Percentiles rank a stretch among this genome's conserved stretches.
These are phyloP conservation scores for Pangasianodon gigas DNA, from an alignment of 2,113 vertebrate species.

Conservation along the genomic window DNA sequence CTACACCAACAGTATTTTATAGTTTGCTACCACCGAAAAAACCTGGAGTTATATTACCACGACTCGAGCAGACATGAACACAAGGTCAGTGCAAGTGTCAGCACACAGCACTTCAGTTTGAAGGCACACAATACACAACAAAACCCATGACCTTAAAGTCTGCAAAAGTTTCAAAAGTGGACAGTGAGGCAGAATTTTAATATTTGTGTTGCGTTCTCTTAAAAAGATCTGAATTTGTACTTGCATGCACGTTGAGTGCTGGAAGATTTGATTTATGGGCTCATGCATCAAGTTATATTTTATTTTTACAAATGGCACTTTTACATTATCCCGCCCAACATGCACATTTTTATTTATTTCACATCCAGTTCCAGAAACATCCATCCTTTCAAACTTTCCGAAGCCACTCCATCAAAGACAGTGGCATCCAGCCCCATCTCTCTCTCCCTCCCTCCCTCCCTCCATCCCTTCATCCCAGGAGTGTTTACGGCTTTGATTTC, in stretches of 20 bases:
- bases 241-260: neutral
- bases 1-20: neutral
- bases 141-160: slow-evolving; percentile 21
- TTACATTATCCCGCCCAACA: slow-evolving; percentile 7
- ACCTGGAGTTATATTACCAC: neutral
- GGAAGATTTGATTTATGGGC: slow-evolving; percentile 9
- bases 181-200: neutral
- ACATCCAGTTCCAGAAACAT: slow-evolving; percentile 12
- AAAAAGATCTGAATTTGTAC: neutral
- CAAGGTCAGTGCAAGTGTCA: slow-evolving; percentile 4
- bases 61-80: neutral
- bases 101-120: neutral
- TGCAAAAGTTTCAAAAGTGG: neutral
- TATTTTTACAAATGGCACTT: neutral
- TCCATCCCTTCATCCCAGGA: neutral
- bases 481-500: slow-evolving; percentile 53
- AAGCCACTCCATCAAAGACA: slow-evolving; percentile 30
- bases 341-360: slow-evolving; percentile 14
- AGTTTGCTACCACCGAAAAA: neutral
- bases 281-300: slow-evolving; percentile 14
- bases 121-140: slow-evolving; percentile 1
- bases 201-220: neutral
- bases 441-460: neutral
- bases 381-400: neutral
- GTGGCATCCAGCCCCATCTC: neutral